Base-by-base conservation (phyloP, 2,797 vertebrate genomes). In the Eupleurogrammus muticus region DNA sequence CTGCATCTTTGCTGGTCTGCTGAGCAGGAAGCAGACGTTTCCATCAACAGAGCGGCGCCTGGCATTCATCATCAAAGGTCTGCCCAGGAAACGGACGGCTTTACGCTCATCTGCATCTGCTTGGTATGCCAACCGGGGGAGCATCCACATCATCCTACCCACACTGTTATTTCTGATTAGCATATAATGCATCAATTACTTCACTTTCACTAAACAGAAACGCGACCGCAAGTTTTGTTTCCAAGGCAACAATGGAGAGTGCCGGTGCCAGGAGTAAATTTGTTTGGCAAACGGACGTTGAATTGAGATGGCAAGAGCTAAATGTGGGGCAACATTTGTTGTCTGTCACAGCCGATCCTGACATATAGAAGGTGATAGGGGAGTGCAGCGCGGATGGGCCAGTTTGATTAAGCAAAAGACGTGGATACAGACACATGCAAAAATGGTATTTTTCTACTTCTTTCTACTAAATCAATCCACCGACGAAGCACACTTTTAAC, bases 111-210 rank as follows among this genome's bases (percentile, higher is more conserved):
- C 86, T 87, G 87, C 91, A 91, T 92, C 91, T 91, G 88, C 86
- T 93, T 92, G 88, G 88, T 90, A 91, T 92, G 87, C 90, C 88
- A 87, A 75, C 83, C 72, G 83, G 56, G 86, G 83, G 79, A 90
- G 84, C 87, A 84, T 87, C 66, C 84, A 87, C 87, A 86, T 85
- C 87, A 76, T 83, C 83, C 83, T 90, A 87, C 90, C 73, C 84
- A 87, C 87, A 84, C 87, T 82, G 80, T 88, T 89, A 85, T 85
- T 93, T 89, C 79, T 87, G 77, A 93, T 94, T 92, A 91, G 89
- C 90, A 93, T 93, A 93, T 89, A 92, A 93, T 92, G 90, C 90
- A 90, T 93, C 91, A 90, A 92, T 94, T 93, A 92, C 90, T 85
- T 89, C 82, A 87, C 89, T 92, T 92, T 87, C 75, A 79, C 81